A percentile compares a stretch with the other conserved stretches of the same genome.
Conservation (phyloP, 1,140 invertebrate genomes). For the Pentalonia nigronervosa region DNA sequence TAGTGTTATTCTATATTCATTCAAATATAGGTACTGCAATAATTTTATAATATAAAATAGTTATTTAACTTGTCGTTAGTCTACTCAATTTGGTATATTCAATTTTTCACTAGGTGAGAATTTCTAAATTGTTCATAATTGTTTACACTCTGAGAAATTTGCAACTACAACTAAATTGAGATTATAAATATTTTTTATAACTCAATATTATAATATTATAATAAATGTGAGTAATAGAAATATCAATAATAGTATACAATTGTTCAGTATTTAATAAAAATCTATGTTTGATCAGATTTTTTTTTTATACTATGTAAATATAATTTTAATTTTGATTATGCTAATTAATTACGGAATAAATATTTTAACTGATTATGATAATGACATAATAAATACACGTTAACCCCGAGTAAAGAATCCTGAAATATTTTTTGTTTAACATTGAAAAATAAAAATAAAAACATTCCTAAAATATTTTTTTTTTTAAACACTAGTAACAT, state of each 20-base stretch:
- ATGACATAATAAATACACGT: background rate
- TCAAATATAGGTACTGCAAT: background rate
- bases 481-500: too few relatives aligned
- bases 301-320: background rate
- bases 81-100: too few relatives aligned
- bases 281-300: background rate
- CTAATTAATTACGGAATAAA: background rate
- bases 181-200: background rate
- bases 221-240: background rate
- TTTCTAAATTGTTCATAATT: background rate
- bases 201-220: background rate
- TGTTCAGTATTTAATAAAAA: background rate
- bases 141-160: background rate
- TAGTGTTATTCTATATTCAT: background rate
- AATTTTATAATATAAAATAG: background rate
- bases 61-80: background rate
- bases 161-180: background rate
- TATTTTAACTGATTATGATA: background rate
- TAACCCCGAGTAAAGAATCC: background rate
- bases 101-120: too few relatives aligned
- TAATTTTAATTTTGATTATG: background rate
- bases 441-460: too few relatives aligned
- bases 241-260: background rate
- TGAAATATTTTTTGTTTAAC: too few relatives aligned
- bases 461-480: too few relatives aligned